phyloP scores from a whole-genome alignment of 2,113 vertebrate species.

The Cettia cetti region DNA sequence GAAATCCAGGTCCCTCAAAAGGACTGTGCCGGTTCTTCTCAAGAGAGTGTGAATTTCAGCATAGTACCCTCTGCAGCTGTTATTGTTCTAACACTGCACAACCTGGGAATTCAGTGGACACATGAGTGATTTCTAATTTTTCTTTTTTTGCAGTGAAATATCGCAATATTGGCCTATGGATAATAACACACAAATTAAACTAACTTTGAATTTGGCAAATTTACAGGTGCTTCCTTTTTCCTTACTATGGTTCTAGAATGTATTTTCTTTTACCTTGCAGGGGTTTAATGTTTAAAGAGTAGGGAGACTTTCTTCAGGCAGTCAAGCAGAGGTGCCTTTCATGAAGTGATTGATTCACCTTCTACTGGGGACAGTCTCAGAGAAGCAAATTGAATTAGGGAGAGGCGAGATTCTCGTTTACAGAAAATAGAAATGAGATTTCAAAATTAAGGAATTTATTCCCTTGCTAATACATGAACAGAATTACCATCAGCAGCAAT shows the following conservation, averaged over 20 bases:
- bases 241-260: background rate
- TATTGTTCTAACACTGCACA: rapidly evolving
- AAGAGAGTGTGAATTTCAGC: background rate
- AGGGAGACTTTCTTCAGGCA: background rate
- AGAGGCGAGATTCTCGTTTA: background rate
- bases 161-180: background rate
- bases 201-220: background rate
- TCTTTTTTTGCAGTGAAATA: background rate
- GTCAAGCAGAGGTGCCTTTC: constrained; percentile 27
- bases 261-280: background rate
- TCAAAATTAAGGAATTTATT: constrained; percentile 24
- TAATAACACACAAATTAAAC: background rate
- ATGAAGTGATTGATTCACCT: background rate
- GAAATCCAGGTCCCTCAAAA: background rate
- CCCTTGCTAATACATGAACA: background rate
- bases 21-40: background rate
- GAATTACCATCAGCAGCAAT: background rate
- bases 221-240: background rate
- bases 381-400: constrained; percentile 27
- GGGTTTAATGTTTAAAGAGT: background rate
- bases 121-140: background rate
- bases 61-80: background rate
- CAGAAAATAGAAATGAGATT: background rate
- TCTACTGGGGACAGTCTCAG: background rate
- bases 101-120: background rate